Conservation (phyloP, 2,797 vertebrate species). For the Onychomys arenicola region DNA sequence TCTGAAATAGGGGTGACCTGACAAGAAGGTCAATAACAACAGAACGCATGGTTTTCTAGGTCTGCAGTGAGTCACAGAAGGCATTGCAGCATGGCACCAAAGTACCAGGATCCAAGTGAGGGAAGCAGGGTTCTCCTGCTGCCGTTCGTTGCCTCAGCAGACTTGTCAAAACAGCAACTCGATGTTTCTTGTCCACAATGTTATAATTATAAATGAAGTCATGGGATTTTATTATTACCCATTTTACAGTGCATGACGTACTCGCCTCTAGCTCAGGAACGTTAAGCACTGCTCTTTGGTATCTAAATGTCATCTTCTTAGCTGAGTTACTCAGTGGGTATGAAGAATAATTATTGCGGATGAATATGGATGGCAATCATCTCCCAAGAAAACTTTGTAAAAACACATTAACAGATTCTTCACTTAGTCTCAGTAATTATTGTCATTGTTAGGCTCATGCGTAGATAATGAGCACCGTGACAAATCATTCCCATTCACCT, state of each 20-base stretch:
- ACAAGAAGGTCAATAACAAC: neutral
- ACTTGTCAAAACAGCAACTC: conserved; percentile 19
- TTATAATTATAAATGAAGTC: conserved; percentile 38
- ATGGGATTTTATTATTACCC: neutral
- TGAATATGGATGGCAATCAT: conserved; percentile 46
- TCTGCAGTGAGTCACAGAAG: neutral
- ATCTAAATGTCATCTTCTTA: neutral
- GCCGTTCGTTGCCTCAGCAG: neutral
- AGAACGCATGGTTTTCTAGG: neutral
- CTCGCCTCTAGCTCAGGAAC: neutral
- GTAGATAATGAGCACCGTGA: conserved; percentile 7
- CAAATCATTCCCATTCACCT: conserved; percentile 63
- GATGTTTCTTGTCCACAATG: neutral
- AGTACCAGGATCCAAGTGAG: neutral
- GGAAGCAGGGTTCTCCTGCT: neutral
- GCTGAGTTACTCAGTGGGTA: neutral
- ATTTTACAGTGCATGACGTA: neutral
- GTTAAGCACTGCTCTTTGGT: neutral
- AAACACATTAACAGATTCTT: conserved; percentile 27
- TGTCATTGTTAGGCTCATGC: conserved; percentile 52
- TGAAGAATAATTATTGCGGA: conserved; percentile 55
- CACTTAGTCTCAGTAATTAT: conserved; percentile 61
- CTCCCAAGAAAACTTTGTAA: neutral
- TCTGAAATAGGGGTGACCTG: neutral
- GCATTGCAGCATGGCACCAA: neutral